Percentiles rank a stretch among this genome's conserved stretches.
phyloP scores from a whole-genome alignment of 2,888 invertebrate species.

The Yponomeuta cagnagella region DNA sequence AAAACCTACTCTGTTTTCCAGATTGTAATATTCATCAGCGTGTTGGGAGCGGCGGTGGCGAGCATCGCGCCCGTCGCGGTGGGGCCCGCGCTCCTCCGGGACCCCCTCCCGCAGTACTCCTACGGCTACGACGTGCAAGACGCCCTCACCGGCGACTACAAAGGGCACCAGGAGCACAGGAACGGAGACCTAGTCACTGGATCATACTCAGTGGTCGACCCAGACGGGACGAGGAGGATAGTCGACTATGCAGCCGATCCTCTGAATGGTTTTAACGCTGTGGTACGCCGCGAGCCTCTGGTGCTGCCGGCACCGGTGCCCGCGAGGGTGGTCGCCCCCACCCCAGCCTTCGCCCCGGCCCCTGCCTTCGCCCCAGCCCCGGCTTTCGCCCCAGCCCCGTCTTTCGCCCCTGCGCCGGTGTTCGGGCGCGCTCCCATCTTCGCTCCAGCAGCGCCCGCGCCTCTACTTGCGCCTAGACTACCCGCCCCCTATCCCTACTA shows the following conservation, averaged over 20 bases:
- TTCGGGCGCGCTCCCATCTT: slow-evolving; percentile 32
- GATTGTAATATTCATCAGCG: slow-evolving; percentile 71
- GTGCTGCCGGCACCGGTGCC: slow-evolving; percentile 40
- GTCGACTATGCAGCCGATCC: slow-evolving; percentile 75
- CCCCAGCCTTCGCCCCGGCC: slow-evolving; percentile 35
- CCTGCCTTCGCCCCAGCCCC: slow-evolving; percentile 29
- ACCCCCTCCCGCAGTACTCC: slow-evolving; percentile 72
- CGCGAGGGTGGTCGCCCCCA: slow-evolving; percentile 32
- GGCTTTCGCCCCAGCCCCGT: slow-evolving; percentile 33
- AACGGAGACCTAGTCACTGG: slow-evolving; percentile 76
- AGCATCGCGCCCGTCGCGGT: slow-evolving; percentile 44
- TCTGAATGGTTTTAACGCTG: slow-evolving; percentile 75
- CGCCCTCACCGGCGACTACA: slow-evolving; percentile 75
- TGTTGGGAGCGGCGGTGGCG: slow-evolving; percentile 50
- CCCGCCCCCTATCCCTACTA: slow-evolving; percentile 57
- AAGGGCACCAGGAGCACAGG: slow-evolving; percentile 73
- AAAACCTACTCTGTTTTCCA: slow-evolving; percentile 30
- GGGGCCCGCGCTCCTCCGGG: slow-evolving; percentile 37
- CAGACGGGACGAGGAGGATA: slow-evolving; percentile 73
- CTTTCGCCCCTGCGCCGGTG: slow-evolving; percentile 32
- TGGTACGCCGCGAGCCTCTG: slow-evolving; percentile 72
- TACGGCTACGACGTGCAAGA: slow-evolving; percentile 77
- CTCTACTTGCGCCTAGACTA: slow-evolving; percentile 46
- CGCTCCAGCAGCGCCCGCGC: slow-evolving; percentile 24
- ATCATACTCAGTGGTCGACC: slow-evolving; percentile 71